Base-by-base conservation (phyloP, 2,797 vertebrate genomes). In the Amblyraja radiata region DNA sequence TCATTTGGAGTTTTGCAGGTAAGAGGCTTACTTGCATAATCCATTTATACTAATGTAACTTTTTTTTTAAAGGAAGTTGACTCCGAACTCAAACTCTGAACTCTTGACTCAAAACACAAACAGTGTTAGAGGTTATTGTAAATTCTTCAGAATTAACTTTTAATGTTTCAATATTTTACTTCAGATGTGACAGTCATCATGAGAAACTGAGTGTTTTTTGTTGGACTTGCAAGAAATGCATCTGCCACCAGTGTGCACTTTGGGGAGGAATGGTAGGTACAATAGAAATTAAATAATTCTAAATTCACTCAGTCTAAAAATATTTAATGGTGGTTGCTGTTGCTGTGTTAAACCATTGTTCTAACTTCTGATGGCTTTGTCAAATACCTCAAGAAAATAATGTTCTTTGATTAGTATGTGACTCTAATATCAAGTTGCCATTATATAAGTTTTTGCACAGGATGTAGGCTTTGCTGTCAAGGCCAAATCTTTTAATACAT, bases 211-310 rank as follows among this genome's bases (percentile, higher is more conserved):
- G 99, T 93, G 99, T 99, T 54, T 99, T 99, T 97, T 99, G 99
- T 95, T 99, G 99, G 99, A 99, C 99, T 86, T 99, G 99, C 95
- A 99, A 99, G 96, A 99, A 99, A 94, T 99, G 98, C 94, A 99
- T 99, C 96, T 99, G 99, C 94, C 99, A 99, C 95, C 99, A 99
- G 95, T 99, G 99, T 95, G 99, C 99, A 0, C 98, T 99, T 63
- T 99, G 98, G 98, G 99, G 98, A 94, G 99, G 99, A 95, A 99
- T 99, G 99, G 99, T 99, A 96, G 97, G 95, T 83, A 92, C 32
- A 76, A 28, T 32, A 32, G 61, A 68, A 58, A 39, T 9, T 63
- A 11, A 11, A 23, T 80, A 18, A 36, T 65, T 25, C 71, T 58
- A 81, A 25, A 46, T 54, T 81, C 77, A 80, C 46, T 25, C 6